Percentiles rank a stretch among this genome's conserved stretches.
phyloP scores from a whole-genome alignment of 2,113 vertebrate genomes.

The Ursus arctos region DNA sequence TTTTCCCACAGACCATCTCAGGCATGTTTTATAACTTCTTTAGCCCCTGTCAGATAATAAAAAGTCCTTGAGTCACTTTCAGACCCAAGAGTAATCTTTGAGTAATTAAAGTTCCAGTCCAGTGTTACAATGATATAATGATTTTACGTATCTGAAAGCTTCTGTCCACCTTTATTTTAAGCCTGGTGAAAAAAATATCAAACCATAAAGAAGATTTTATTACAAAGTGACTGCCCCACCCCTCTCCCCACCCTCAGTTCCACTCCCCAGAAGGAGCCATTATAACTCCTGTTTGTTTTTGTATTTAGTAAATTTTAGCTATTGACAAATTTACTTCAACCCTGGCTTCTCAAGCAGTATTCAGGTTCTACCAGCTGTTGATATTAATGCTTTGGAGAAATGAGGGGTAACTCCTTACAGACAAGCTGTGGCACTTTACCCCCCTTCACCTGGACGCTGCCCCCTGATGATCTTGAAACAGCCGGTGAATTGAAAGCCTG shows the following conservation, averaged over 20 bases:
- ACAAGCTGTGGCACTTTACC: not conserved
- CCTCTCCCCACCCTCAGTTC: not conserved
- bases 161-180: not conserved
- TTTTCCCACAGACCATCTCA: not conserved
- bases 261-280: not conserved
- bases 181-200: not conserved
- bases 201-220: not conserved
- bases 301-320: not conserved
- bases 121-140: not conserved
- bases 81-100: not conserved
- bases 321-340: not conserved
- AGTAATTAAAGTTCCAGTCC: slow-evolving; percentile 8
- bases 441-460: not conserved
- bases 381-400: not conserved
- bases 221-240: not conserved
- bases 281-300: not conserved
- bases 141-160: not conserved
- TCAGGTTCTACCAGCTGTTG: not conserved
- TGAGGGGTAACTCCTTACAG: not conserved
- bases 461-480: not conserved
- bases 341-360: not conserved
- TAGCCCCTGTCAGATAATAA: not conserved
- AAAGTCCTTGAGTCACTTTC: not conserved
- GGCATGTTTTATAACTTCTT: not conserved
- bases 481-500: not conserved